phyloP scores from a whole-genome alignment of 2,888 invertebrate species.

The Idaea dimidiata region DNA sequence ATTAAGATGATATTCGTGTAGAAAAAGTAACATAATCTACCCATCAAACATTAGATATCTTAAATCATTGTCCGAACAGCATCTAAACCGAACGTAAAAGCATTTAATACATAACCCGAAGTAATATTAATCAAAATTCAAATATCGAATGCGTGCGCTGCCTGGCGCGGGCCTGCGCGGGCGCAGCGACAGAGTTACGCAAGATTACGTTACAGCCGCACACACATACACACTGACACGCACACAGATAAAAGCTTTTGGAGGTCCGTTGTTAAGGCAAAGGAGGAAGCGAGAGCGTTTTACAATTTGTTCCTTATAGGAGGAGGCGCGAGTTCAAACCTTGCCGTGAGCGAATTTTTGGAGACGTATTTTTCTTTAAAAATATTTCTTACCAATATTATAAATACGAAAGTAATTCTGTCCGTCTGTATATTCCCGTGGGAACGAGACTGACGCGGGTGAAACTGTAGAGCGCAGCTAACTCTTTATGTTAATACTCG shows the following conservation, averaged over 20 bases:
- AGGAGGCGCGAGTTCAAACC: too few relatives aligned
- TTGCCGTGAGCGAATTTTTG: too few relatives aligned
- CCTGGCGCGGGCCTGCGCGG: constrained; percentile 38
- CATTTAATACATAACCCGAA: constrained; percentile 19
- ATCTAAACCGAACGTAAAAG: background rate
- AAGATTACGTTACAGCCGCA: constrained; percentile 57
- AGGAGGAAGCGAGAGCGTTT: constrained; percentile 34
- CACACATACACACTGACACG: constrained; percentile 41
- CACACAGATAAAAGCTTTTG: constrained; percentile 46
- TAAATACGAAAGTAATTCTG: too few relatives aligned
- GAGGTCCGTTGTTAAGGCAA: constrained; percentile 25
- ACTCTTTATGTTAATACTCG: too few relatives aligned
- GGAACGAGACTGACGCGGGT: too few relatives aligned
- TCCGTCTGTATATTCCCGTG: too few relatives aligned
- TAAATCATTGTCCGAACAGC: background rate
- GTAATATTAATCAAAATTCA: constrained; percentile 40
- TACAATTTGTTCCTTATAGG: too few relatives aligned
- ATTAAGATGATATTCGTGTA: too few relatives aligned
- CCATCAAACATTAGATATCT: background rate
- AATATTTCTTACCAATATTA: too few relatives aligned
- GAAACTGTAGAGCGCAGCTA: too few relatives aligned
- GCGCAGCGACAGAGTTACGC: constrained; percentile 57
- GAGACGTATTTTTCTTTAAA: too few relatives aligned
- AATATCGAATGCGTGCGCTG: constrained; percentile 39
- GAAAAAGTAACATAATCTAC: background rate